Evolutionary conservation across 2,888 invertebrate species (phyloP).

Genomic region (Nasonovia ribisnigri): DNA sequence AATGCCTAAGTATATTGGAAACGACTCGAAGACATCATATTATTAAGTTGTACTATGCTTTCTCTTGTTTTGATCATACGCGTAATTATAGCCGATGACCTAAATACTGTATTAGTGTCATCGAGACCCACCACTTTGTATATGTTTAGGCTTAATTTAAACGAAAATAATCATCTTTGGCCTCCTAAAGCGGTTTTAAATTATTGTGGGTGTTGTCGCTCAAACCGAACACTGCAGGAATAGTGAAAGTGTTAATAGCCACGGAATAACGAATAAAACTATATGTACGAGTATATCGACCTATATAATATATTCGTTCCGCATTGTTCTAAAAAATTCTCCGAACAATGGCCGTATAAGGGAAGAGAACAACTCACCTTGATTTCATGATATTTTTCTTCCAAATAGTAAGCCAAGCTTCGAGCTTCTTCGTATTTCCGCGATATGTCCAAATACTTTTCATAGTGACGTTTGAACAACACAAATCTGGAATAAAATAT

Average conservation of each 20-base stretch:
- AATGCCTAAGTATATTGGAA: constrained; percentile 25
- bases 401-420: constrained; percentile 76
- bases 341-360: background rate
- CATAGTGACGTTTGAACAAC: constrained; percentile 76
- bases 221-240: background rate
- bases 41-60: background rate
- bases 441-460: constrained; percentile 76
- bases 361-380: constrained; percentile 72
- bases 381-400: constrained; percentile 77
- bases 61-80: background rate
- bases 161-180: constrained; percentile 14
- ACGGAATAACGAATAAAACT: constrained; percentile 3
- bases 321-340: background rate
- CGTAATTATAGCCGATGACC: constrained; percentile 36
- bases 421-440: constrained; percentile 76
- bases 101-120: constrained; percentile 30
- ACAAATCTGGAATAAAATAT: constrained; percentile 73
- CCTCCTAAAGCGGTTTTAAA: constrained; percentile 25
- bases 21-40: background rate
- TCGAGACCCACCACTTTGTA: background rate
- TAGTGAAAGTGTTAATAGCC: constrained; percentile 48
- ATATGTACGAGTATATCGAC: constrained; percentile 30
- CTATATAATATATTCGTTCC: background rate
- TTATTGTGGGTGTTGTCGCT: constrained; percentile 41
- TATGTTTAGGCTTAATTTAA: constrained; percentile 13